Evolutionary conservation across 2,797 vertebrate species (phyloP).

Genomic region (Acipenser ruthenus): DNA sequence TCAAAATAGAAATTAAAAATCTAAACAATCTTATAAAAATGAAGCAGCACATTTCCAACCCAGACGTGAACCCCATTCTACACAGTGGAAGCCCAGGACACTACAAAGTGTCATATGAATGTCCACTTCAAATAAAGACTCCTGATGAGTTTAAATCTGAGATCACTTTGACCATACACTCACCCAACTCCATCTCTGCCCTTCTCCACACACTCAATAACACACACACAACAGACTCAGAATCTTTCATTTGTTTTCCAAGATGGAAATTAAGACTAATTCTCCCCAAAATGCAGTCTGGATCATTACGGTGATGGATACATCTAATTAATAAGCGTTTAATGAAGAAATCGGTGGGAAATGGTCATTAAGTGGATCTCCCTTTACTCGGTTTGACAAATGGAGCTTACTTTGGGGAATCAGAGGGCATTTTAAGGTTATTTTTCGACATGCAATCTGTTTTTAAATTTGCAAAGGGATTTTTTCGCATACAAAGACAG

Average conservation of each 20-base stretch:
- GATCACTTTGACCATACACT: too few species aligned
- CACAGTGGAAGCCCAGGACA: too few species aligned
- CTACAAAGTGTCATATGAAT: too few species aligned
- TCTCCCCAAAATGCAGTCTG: not conserved
- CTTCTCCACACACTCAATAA: not conserved
- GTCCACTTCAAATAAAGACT: too few species aligned
- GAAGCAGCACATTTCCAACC: too few species aligned
- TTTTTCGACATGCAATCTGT: not conserved
- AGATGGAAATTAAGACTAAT: not conserved
- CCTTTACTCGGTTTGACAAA: not conserved
- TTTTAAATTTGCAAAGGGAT: too few species aligned
- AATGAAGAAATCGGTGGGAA: constrained; percentile 1
- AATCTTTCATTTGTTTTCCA: not conserved
- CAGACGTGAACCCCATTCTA: too few species aligned
- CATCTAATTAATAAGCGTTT: not conserved
- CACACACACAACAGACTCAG: not conserved
- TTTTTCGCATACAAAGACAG: too few species aligned
- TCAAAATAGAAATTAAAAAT: too few species aligned
- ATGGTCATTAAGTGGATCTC: constrained; percentile 1
- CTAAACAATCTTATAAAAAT: too few species aligned
- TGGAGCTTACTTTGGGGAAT: not conserved
- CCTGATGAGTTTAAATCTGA: too few species aligned
- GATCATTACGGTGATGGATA: not conserved
- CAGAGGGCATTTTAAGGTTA: constrained; percentile 1
- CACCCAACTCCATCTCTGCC: not conserved